Evolutionary conservation across 2,113 vertebrate species (phyloP), one percentile per base, ranked within the genome.

Genomic region (Aleadryas rufinucha): DNA sequence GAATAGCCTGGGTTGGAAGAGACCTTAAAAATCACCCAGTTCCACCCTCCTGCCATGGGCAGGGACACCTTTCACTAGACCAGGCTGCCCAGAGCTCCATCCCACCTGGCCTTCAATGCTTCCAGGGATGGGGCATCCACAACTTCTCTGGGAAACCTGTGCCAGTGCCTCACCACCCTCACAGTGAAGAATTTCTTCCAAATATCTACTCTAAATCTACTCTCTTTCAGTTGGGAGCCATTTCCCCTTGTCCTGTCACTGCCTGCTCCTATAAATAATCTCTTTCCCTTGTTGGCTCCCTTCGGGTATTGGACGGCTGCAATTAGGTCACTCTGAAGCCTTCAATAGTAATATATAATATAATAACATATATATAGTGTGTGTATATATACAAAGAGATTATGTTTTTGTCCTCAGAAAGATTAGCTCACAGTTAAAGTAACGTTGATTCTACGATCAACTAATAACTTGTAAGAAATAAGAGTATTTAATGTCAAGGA

Each of bases 41-140:
- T 65, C 15, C 42, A 57, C 3, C 1, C 3, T 21, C 2, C 14
- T 56, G 42, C 30, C n/a, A 31, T n/a, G 16, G 3, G 9, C 28
- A 71, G 26, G 16, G 6, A 6, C 21, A 56, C 0, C 3, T 71
- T 8, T 1, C 50, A 12, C 9, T 4, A 7, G 1, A 1, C 9
- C 57, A 71, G 11, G 26, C 1, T 56, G 16, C 11, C 41, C n/a
- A 63, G 20, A 87, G 11, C 24, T 0, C 10, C 41, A 61, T 47
- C 24, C n/a, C 63, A 0, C 47, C 24, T 30, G 49, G 19, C 20
- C 7, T 27, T 47, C 49, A 3, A 1, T 33, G 28, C 28, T 52
- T 0, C 8, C 27, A 52, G 37, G 13, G 33, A 26, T 53, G 44
- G 19, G 1, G 9, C 16, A 44, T 1, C 8, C 37, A 44, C 27